Evolutionary conservation across 2,888 invertebrate genomes (phyloP).

Genomic region (Thera obeliscata): DNA sequence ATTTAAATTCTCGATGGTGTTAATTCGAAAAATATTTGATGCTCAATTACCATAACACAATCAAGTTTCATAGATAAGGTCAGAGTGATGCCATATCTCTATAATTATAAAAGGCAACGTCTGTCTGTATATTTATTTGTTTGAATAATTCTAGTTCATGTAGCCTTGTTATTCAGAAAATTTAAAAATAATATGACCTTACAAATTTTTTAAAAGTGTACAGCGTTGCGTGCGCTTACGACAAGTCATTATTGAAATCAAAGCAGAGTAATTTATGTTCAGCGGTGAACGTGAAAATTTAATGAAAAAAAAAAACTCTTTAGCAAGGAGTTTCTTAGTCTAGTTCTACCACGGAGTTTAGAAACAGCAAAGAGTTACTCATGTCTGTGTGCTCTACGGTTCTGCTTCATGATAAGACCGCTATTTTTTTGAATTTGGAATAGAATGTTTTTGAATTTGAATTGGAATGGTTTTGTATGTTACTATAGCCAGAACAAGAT

Average conservation of each 20-base stretch:
- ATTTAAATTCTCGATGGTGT: slow-evolving; percentile 14
- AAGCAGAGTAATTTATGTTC: background rate
- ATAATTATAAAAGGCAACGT: slow-evolving; percentile 12
- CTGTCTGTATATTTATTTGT: slow-evolving; percentile 5
- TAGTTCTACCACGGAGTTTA: too few relatives aligned
- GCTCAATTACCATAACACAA: slow-evolving; percentile 34
- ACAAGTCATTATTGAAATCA: background rate
- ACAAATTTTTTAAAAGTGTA: background rate
- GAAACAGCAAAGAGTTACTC: too few relatives aligned
- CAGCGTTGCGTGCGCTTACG: background rate
- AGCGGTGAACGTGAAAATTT: too few relatives aligned
- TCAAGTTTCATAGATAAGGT: slow-evolving; percentile 36
- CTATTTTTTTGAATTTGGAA: too few relatives aligned
- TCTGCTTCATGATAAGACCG: too few relatives aligned
- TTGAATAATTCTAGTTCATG: background rate
- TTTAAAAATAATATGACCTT: background rate
- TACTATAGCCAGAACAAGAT: too few relatives aligned
- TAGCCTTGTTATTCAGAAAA: slow-evolving; percentile 9
- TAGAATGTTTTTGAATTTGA: too few relatives aligned
- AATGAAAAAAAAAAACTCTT: too few relatives aligned
- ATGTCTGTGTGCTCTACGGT: too few relatives aligned
- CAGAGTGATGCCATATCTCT: slow-evolving; percentile 27
- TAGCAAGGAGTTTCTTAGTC: too few relatives aligned
- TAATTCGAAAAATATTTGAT: slow-evolving; percentile 26
- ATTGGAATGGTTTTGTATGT: too few relatives aligned